Percentiles rank a stretch among this genome's conserved stretches.
phyloP scores from a whole-genome alignment of 2,797 vertebrate genomes.

The Sibirionetta formosa region DNA sequence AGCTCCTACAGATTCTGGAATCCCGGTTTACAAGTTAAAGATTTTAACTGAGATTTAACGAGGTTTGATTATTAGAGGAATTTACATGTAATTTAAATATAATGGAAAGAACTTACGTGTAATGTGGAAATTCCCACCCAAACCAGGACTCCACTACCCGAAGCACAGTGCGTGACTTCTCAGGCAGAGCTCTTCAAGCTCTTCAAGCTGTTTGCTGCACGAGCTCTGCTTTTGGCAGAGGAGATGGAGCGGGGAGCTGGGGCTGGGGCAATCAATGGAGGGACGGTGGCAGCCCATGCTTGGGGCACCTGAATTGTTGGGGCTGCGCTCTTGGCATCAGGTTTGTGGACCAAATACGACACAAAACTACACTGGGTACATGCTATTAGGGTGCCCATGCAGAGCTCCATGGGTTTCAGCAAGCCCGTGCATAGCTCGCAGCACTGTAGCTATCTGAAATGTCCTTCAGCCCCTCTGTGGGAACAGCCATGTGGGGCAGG shows the following conservation, averaged over 20 bases:
- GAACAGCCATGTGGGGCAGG: background rate
- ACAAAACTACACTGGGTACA: rapidly evolving
- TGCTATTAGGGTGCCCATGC: rapidly evolving
- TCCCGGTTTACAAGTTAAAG: slow-evolving; percentile 31
- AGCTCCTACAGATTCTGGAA: slow-evolving; percentile 46
- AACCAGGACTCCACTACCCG: rapidly evolving
- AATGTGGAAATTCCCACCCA: background rate
- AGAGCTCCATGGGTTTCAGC: background rate
- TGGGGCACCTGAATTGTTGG: background rate
- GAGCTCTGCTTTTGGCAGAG: background rate
- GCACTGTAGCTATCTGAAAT: background rate
- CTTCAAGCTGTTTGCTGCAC: background rate
- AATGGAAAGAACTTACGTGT: background rate
- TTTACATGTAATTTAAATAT: background rate
- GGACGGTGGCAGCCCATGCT: rapidly evolving
- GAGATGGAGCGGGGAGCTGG: background rate
- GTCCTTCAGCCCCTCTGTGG: background rate
- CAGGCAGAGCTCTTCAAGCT: background rate
- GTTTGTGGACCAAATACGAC: rapidly evolving
- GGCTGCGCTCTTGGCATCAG: background rate
- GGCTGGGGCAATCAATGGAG: background rate
- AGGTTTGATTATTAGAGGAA: background rate
- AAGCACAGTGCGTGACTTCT: background rate
- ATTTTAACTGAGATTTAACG: slow-evolving; percentile 26
- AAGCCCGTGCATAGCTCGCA: rapidly evolving